These are phyloP conservation scores for Rhopalosiphum padi DNA, from an alignment of 1,140 invertebrate species.

Conservation along the genomic window DNA sequence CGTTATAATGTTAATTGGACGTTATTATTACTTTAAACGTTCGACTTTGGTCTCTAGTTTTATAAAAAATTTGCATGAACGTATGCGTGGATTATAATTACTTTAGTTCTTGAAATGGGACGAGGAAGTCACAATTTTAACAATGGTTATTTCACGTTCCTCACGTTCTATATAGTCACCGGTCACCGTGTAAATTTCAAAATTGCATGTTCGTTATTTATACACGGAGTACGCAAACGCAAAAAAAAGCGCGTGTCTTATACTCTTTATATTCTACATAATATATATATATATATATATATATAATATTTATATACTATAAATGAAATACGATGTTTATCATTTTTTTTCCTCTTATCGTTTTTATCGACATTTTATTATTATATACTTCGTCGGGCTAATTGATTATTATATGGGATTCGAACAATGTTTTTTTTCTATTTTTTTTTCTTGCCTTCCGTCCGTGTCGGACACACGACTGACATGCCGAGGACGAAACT, in stretches of 20 bases:
- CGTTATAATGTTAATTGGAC: neutral
- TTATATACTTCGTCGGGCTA: slow-evolving; percentile 18
- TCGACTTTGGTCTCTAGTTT: neutral
- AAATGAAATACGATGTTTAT: neutral
- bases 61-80: neutral
- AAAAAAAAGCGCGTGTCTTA: neutral
- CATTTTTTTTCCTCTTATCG: neutral
- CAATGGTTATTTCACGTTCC: neutral
- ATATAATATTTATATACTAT: neutral
- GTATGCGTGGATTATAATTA: neutral
- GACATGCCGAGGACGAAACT: slow-evolving; percentile 53
- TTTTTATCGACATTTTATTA: slow-evolving; percentile 31
- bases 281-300: neutral
- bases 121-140: neutral
- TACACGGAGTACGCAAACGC: neutral
- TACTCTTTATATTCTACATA: neutral
- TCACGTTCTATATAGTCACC: neutral
- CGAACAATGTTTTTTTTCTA: slow-evolving; percentile 15
- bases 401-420: slow-evolving; percentile 39
- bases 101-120: neutral
- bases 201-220: slow-evolving; percentile 18
- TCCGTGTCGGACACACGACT: slow-evolving; percentile 45
- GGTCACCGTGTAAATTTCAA: slow-evolving; percentile 6
- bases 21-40: neutral
- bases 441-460: slow-evolving; percentile 25